Evolutionary conservation across 2,888 invertebrate genomes (phyloP).

Genomic region (Orchestes rusci): DNA sequence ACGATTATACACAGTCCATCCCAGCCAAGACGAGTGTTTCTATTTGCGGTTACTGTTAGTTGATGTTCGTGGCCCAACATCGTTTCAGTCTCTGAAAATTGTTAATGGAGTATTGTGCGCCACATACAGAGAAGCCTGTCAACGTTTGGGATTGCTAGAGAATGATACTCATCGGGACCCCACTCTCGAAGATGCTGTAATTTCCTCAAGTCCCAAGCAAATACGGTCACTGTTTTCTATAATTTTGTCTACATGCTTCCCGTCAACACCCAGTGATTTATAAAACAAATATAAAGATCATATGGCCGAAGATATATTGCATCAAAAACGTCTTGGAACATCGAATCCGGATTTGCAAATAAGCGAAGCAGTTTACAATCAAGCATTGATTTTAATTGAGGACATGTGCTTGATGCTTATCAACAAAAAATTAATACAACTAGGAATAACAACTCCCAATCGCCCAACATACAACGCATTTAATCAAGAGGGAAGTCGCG

Average conservation of each 20-base stretch:
- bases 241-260: neutral
- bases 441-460: constrained; percentile 1
- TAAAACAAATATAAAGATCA: no score
- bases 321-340: no score
- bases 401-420: neutral
- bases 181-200: constrained; percentile 23
- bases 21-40: constrained; percentile 9
- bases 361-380: neutral
- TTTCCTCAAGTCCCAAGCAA: constrained; percentile 7
- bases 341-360: no score
- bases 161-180: constrained; percentile 28
- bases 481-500: neutral
- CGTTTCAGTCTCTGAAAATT: constrained; percentile 33
- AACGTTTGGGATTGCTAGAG: constrained; percentile 29
- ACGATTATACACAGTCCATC: constrained; percentile 2
- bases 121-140: constrained; percentile 36
- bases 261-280: neutral
- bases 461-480: neutral
- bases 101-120: constrained; percentile 35
- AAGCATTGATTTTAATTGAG: constrained; percentile 1
- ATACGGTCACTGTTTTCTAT: constrained; percentile 5
- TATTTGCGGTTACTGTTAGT: constrained; percentile 27
- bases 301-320: no score
- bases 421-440: neutral
- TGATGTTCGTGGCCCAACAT: constrained; percentile 36